Evolutionary conservation across 2,797 vertebrate genomes (phyloP).

Genomic region (Malacoraja senta): DNA sequence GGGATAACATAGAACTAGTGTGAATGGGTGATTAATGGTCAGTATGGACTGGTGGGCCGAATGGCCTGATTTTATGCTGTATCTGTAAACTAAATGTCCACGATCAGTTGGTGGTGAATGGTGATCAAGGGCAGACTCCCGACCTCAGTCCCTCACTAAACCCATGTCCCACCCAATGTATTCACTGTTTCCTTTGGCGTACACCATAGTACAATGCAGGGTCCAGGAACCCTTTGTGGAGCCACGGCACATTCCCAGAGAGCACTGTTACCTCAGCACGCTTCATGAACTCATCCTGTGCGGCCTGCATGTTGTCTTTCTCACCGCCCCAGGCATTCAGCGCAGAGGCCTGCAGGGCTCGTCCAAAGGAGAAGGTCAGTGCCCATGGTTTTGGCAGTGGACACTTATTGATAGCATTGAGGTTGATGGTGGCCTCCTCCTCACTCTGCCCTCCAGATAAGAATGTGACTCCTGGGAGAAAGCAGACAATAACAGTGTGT

Average conservation of each 20-base stretch:
- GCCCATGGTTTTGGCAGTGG: conserved; percentile 81
- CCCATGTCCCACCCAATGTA: background rate
- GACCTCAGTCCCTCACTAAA: background rate
- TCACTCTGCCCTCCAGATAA: conserved; percentile 94
- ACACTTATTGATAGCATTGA: conserved; percentile 92
- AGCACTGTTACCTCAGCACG: conserved; percentile 70
- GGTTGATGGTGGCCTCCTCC: conserved; percentile 89
- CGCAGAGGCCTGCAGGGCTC: conserved; percentile 90
- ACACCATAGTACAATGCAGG: too few relatives aligned
- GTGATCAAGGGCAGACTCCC: background rate
- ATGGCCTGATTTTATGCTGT: too few relatives aligned
- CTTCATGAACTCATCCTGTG: conserved; percentile 90
- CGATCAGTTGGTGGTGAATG: background rate
- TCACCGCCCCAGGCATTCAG: conserved; percentile 86
- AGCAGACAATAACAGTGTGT: background rate
- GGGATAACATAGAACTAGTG: too few relatives aligned
- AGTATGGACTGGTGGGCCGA: too few relatives aligned
- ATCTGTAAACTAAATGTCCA: too few relatives aligned
- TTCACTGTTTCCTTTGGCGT: background rate
- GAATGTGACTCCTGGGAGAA: conserved; percentile 76
- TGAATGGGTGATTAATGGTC: too few relatives aligned
- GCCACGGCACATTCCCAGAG: background rate
- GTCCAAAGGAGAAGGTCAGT: conserved; percentile 89
- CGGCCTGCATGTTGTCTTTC: conserved; percentile 71
- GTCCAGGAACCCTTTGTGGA: background rate